A percentile compares a stretch with the other conserved stretches of the same genome.
Conservation (phyloP, 2,797 vertebrate genomes). For the Enteromius anoplus region DNA sequence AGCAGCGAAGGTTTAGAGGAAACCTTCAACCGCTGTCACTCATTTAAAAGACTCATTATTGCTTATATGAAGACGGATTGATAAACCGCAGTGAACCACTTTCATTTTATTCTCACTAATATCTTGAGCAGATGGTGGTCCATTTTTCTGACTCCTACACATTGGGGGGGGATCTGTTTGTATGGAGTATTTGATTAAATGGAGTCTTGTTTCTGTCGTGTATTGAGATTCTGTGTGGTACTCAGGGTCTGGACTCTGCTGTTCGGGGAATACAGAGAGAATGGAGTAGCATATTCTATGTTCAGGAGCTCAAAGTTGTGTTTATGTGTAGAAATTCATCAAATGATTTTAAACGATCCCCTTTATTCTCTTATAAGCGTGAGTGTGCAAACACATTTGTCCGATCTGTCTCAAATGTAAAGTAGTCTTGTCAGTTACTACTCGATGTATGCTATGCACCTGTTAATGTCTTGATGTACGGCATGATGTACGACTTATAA, state of each 20-base stretch:
- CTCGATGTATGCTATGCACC: constrained; percentile 55
- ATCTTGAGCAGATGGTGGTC: constrained; percentile 43
- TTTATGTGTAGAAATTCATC: constrained; percentile 19
- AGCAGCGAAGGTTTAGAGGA: constrained; percentile 3
- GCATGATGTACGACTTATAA: constrained; percentile 51
- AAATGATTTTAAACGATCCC: not conserved
- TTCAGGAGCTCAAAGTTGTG: not conserved
- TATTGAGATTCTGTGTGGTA: constrained; percentile 16
- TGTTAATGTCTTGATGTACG: constrained; percentile 36
- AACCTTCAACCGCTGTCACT: constrained; percentile 8
- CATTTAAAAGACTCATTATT: constrained; percentile 12
- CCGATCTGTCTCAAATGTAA: constrained; percentile 54
- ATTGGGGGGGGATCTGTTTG: not conserved
- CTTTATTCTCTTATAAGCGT: constrained; percentile 3
- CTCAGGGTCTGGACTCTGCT: constrained; percentile 39
- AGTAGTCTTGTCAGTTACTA: constrained; percentile 56
- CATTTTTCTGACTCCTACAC: constrained; percentile 37
- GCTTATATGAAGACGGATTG: constrained; percentile 9
- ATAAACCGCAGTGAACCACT: not conserved
- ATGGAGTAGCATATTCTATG: constrained; percentile 25
- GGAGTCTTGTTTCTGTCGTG: not conserved
- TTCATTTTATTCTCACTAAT: constrained; percentile 20
- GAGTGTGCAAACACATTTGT: constrained; percentile 22
- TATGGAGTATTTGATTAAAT: constrained; percentile 13
- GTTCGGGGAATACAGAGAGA: constrained; percentile 18